Evolutionary conservation across 2,888 invertebrate species (phyloP), one percentile per base, ranked within the genome.

Genomic region (Urechis unicinctus): DNA sequence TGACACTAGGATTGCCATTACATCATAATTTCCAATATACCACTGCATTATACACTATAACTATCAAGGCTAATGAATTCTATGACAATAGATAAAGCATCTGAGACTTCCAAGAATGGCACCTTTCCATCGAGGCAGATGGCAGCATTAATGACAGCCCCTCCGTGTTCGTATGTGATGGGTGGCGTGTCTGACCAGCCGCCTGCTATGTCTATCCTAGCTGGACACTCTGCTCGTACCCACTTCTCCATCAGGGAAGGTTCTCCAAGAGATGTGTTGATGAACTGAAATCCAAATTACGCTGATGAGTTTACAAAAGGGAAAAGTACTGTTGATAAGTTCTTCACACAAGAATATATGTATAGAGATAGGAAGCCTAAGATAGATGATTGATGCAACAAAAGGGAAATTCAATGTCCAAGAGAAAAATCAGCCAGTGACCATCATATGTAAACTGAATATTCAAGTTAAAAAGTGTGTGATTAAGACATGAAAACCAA

Each of bases 141-240:
- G 6, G 81, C 81, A 3, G 71, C 71, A 56, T 70, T 75, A 55
- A 80, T 79, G 6, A 82, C 78, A 29, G 79, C 78, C 2, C 81
- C 81, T 3, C 81, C 80, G 57, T 78, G 73, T 65, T 81, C 81
- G 61, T 82, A 82, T 9, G 82, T 82, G 53, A 83, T 82, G 1
- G 83, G 83, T 4, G 83, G 82, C 2, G 83, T 83, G 68, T 83
- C 83, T 2, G 81, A 79, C 83, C 83, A 83, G 0, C 82, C 83
- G 1, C 83, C 83, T 21, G 80, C 73, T 3, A 82, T 65, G 66
- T 82, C 82, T 29, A 81, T 72, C 53, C 82, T 68, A 5, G 80
- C 81, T 1, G 81, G 80, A 65, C 80, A 80, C 54, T 73, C 72
- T 1, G 72, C 80, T 28, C 68, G 68, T n/a, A 80, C 73, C 78